A percentile compares a stretch with the other conserved stretches of the same genome.
Conservation (phyloP, 53 echinoderm and acorn worm genomes). For the Paracentrotus lividus region DNA sequence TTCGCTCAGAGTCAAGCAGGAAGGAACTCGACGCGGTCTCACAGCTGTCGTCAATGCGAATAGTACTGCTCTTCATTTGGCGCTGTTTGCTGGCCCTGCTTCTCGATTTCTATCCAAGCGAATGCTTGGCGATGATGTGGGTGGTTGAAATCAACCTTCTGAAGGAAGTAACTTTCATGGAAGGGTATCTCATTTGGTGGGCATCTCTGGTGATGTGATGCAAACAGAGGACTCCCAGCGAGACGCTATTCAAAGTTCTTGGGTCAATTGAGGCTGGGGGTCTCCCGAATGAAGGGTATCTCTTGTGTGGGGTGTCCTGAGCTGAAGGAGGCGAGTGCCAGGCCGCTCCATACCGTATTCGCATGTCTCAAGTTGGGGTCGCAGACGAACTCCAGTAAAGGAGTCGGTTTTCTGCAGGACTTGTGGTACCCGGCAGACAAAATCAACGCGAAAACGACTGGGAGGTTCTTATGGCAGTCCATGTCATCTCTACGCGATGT, state of each 20-base stretch:
- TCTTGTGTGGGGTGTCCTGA: background rate
- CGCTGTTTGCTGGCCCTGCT: background rate
- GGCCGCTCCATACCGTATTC: background rate
- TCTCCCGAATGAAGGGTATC: slow-evolving; percentile 20
- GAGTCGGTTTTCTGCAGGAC: background rate
- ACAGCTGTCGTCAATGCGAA: slow-evolving; percentile 31
- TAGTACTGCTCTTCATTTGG: background rate
- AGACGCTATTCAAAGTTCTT: background rate
- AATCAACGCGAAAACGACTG: background rate
- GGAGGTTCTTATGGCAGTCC: background rate
- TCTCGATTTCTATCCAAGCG: background rate
- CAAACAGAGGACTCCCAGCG: slow-evolving; percentile 24
- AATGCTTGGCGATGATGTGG: slow-evolving; percentile 14
- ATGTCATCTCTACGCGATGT: background rate
- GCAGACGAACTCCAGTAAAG: slow-evolving; percentile 41
- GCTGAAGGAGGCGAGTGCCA: background rate
- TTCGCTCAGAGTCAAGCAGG: slow-evolving; percentile 32
- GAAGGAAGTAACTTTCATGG: background rate
- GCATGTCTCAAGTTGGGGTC: background rate
- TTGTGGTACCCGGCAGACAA: background rate
- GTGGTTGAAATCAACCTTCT: background rate
- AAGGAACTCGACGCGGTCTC: slow-evolving; percentile 42
- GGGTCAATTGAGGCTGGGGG: background rate
- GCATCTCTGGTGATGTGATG: background rate
- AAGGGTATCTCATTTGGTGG: slow-evolving; percentile 16